Percentiles rank a stretch among this genome's conserved stretches.
Evolutionary conservation across 2,888 invertebrate genomes (phyloP).

Genomic region (Sphaerophoria rueppellii): DNA sequence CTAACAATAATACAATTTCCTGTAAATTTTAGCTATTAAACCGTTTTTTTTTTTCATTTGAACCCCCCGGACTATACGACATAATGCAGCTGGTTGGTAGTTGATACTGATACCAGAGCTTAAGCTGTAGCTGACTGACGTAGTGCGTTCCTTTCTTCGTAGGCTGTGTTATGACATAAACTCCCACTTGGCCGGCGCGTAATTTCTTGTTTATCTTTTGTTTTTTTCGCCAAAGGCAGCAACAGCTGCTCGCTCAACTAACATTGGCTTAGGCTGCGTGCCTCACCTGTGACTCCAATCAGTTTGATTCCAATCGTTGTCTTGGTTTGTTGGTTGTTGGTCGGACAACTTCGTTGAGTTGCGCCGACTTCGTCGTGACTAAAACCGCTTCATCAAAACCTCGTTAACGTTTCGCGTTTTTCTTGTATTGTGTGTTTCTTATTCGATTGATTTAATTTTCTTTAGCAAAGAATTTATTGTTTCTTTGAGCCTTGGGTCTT

Average conservation of each 20-base stretch:
- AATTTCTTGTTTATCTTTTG: conserved; percentile 63
- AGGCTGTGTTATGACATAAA: conserved; percentile 62
- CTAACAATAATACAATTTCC: no score
- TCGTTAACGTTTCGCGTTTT: not conserved
- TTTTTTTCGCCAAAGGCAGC: conserved; percentile 26
- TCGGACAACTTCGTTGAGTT: conserved; percentile 12
- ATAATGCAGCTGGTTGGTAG: conserved; percentile 38
- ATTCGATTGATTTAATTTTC: conserved; percentile 1
- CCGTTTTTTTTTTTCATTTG: not conserved
- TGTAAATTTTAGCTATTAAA: no score
- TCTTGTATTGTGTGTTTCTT: not conserved
- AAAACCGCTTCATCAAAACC: not conserved
- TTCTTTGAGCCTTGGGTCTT: conserved; percentile 23
- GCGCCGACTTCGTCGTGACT: not conserved
- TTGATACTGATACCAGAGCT: conserved; percentile 17
- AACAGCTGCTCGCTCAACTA: conserved; percentile 18
- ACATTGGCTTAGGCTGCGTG: conserved; percentile 30
- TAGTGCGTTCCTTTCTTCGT: conserved; percentile 45
- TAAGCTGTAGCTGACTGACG: conserved; percentile 22
- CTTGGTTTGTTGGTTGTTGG: conserved; percentile 30
- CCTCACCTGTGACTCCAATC: conserved; percentile 61
- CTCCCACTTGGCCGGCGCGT: conserved; percentile 72
- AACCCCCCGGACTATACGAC: not conserved
- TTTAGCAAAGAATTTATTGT: conserved; percentile 26
- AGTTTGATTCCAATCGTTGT: conserved; percentile 63